Evolutionary conservation across 1,140 invertebrate genomes (phyloP), one percentile per base, ranked within the genome.

Genomic region (Hesperophylax magnus): DNA sequence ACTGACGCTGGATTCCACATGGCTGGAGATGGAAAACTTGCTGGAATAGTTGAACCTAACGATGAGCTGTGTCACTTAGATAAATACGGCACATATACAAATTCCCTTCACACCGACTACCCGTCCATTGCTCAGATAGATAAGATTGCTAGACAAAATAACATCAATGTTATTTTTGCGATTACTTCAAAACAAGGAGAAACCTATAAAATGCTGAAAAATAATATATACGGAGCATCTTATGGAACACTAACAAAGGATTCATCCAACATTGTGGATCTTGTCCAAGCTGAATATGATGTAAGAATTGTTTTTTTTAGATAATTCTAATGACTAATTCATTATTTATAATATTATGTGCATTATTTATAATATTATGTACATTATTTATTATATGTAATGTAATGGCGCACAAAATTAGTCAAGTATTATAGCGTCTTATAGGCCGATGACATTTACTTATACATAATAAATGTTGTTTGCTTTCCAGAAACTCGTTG

Each of bases 121-220:
- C 94, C 94, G 3, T 93, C 93, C 3, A 89, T 94, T n/a, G 89
- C 92, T 69, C 92, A 94, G 91, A 89, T 92, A 15, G 90, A 91
- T 76, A 93, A 86, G 86, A 91, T 87, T 88, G 92, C 96, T 20
- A 93, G 93, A 82, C 93, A 97, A 84, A 93, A 95, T 80, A 92
- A 94, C 72, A 94, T 97, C 24, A 96, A 95, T 87, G 90, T 97
- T 52, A 96, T 98, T 78, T 98, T 97, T 90, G 95, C 95, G 18
- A 95, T 97, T 2, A 94, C 94, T 9, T 85, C 90, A 24, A 90
- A 92, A 71, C 92, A 94, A 85, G 87, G 92, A 31, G 86, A 88
- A 5, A 89, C 94, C 54, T 97, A 97, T 86, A 88, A 92, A 77
- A 87, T 91, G 76, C 88, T 97, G 1, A 92, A 89, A 63, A 84